Conservation (phyloP, 1,140 invertebrate species). For the Pogonomyrmex californicus region DNA sequence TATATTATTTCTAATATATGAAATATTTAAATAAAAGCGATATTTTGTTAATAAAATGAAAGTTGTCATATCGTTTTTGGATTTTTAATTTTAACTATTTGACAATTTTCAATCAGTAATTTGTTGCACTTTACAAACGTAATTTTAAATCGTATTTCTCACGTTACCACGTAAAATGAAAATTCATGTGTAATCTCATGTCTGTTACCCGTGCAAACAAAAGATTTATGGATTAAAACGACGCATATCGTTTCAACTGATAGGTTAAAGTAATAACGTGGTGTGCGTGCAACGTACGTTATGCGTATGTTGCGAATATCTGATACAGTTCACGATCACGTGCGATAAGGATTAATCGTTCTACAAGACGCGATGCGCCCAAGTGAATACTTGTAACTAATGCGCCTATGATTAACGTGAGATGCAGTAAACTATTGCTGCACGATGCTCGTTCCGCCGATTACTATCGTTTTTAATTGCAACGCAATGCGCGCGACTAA, state of each 20-base stretch:
- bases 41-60: neutral
- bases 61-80: neutral
- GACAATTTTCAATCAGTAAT: neutral
- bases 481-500: conserved; percentile 32
- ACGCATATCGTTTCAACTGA: conserved; percentile 30
- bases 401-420: conserved; percentile 51
- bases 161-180: conserved; percentile 29
- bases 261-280: conserved; percentile 36
- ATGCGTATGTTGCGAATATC: conserved; percentile 11
- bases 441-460: conserved; percentile 46
- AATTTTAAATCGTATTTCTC: conserved; percentile 13
- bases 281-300: conserved; percentile 6
- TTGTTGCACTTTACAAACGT: neutral
- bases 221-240: conserved; percentile 4
- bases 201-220: conserved; percentile 45
- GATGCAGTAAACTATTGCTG: conserved; percentile 47
- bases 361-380: neutral
- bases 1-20: neutral
- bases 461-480: conserved; percentile 68
- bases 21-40: neutral
- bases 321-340: conserved; percentile 39
- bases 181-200: conserved; percentile 12
- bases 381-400: conserved; percentile 51
- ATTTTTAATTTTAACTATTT: conserved; percentile 22
- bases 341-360: conserved; percentile 54